phyloP scores from a whole-genome alignment of 2,888 invertebrate genomes.

The Xanthia togata region DNA sequence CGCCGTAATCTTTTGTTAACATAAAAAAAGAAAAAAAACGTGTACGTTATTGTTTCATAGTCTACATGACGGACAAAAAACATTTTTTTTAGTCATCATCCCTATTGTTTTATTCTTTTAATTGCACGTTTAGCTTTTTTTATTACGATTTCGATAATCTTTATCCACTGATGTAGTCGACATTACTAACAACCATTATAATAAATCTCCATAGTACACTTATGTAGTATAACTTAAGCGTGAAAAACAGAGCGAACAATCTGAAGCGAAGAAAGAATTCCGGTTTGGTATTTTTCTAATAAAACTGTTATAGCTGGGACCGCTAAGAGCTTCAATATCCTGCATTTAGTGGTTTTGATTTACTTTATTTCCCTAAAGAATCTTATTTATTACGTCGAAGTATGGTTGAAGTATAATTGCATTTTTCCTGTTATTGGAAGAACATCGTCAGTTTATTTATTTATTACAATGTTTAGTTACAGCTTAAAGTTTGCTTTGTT shows the following conservation, averaged over 20 bases:
- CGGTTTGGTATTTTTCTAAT: neutral
- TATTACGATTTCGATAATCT: neutral
- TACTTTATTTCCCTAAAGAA: slow-evolving; percentile 25
- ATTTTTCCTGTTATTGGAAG: slow-evolving; percentile 10
- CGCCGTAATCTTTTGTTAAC: no score
- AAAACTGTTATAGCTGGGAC: slow-evolving; percentile 5
- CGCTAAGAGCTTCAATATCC: slow-evolving; percentile 28
- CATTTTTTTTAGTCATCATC: no score
- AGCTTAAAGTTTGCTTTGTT: no score
- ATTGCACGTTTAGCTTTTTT: neutral
- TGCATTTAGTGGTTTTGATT: slow-evolving; percentile 34
- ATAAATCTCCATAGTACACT: neutral
- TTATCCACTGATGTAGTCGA: neutral
- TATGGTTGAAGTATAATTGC: neutral
- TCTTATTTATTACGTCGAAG: slow-evolving; percentile 1
- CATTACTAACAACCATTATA: neutral
- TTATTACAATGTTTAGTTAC: no score
- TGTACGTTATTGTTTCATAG: no score
- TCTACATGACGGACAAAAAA: no score
- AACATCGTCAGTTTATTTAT: neutral
- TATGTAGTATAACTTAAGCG: no score
- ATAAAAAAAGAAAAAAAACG: no score
- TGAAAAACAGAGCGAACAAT: neutral
- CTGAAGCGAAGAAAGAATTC: neutral
- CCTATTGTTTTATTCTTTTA: neutral